These are phyloP conservation scores for Drosophila kurseongensis DNA, from an alignment of 1,140 invertebrate genomes.

Conservation along the genomic window DNA sequence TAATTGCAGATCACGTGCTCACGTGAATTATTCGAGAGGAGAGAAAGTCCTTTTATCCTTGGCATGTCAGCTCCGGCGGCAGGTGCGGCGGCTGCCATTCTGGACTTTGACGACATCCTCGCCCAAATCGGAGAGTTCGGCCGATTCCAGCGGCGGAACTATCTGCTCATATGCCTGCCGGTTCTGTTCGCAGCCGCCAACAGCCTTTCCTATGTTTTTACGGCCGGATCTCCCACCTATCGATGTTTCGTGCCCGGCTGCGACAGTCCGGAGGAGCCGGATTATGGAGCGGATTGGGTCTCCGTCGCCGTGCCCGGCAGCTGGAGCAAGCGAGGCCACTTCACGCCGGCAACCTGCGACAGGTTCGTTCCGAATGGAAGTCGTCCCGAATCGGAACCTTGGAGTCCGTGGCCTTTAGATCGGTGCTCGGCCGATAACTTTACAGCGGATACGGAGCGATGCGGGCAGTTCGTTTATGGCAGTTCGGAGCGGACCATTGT, in stretches of 20 bases:
- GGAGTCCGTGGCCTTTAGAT: background rate
- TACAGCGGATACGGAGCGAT: slow-evolving; percentile 68
- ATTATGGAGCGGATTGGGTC: slow-evolving; percentile 85
- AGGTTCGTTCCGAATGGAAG: slow-evolving; percentile 50
- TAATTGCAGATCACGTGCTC: background rate
- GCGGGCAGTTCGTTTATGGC: slow-evolving; percentile 85
- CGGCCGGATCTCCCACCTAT: slow-evolving; percentile 85
- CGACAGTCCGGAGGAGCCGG: slow-evolving; percentile 73
- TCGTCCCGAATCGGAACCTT: background rate
- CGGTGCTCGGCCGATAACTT: slow-evolving; percentile 77
- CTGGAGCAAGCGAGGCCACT: slow-evolving; percentile 59
- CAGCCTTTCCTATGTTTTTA: slow-evolving; percentile 87
- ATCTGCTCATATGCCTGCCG: slow-evolving; percentile 86
- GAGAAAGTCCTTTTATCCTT: background rate
- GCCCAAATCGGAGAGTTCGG: slow-evolving; percentile 87
- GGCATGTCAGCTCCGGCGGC: slow-evolving; percentile 11
- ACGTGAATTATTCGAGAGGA: background rate
- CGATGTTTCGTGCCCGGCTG: slow-evolving; percentile 86
- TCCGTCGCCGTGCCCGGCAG: slow-evolving; percentile 84
- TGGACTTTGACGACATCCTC: slow-evolving; percentile 85
- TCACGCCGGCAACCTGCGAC: slow-evolving; percentile 65
- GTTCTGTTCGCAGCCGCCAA: slow-evolving; percentile 87
- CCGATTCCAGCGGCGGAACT: slow-evolving; percentile 86
- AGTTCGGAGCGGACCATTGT: slow-evolving; percentile 86
- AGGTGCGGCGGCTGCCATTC: slow-evolving; percentile 6